Base-by-base conservation (phyloP, 2,797 vertebrate species). In the Odontamblyopus rebecca region DNA sequence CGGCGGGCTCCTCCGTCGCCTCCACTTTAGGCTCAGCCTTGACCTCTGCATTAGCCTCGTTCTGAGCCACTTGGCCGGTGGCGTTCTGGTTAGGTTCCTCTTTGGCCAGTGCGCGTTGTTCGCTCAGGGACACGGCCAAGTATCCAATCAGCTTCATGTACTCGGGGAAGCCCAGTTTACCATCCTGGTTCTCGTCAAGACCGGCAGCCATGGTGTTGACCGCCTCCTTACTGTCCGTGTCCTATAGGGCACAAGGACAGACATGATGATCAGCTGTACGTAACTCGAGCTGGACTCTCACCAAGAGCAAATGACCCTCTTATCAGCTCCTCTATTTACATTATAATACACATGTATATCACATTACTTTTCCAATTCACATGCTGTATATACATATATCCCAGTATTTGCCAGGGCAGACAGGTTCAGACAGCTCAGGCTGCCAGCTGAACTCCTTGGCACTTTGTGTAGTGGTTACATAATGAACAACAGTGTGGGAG, bases 131-230 rank as follows among this genome's bases (percentile, higher is more conserved):
- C 13, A 74, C 70, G 0, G 93, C 93, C 79, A 94, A 75, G 85
- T 92, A 93, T 69, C 94, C 94, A 2, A 95, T 70, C 72, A 94
- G 88, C 82, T 82, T 89, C 93, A 95, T 82, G 89, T 93, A 95
- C 81, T 94, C 94, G 79, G 92, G 82, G 65, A 95, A 95, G 75
- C 86, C 79, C 19, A 94, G 89, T 65, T 91, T 94, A 69, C 92
- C 93, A 4, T 94, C 93, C 0, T 93, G 70, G 82, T 94, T 71
- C 27, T 60, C 19, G 27, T 94, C 93, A 66, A 94, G 86, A 0
- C 67, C 81, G 67, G 91, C 48, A n/a, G 82, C 74, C 93, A 95
- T 93, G 19, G 84, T 76, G 70, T 87, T 89, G 61, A 95, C 60
- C 0, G 92, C 93, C 1, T 91, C 86, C 8, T 86, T 89, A 82